A percentile compares a stretch with the other conserved stretches of the same genome.
phyloP scores from a whole-genome alignment of 2,113 vertebrate species.

The Heloderma charlesbogerti region DNA sequence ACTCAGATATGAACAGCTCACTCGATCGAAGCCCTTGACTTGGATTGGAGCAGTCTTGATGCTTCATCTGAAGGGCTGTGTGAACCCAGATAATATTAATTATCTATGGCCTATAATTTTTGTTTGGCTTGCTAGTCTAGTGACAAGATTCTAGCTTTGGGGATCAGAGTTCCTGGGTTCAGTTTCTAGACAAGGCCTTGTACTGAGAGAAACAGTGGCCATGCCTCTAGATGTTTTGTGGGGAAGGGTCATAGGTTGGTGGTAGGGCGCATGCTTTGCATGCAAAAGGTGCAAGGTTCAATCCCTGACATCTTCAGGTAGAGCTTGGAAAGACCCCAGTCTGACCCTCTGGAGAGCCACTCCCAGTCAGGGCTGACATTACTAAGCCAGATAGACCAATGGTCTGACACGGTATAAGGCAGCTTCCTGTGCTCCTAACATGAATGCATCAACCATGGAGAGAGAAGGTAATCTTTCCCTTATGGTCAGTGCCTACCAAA shows the following conservation, averaged over 20 bases:
- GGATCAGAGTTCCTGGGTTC: not conserved
- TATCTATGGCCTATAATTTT: no score
- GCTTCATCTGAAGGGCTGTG: not conserved
- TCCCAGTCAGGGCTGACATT: not conserved
- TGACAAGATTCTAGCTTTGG: not conserved
- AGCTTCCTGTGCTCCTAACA: not conserved
- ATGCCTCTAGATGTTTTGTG: not conserved
- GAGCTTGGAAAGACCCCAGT: not conserved
- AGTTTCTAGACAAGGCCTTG: not conserved
- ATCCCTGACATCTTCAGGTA: not conserved
- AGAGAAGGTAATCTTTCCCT: not conserved
- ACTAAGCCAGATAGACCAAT: not conserved
- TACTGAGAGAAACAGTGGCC: not conserved
- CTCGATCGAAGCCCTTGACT: not conserved
- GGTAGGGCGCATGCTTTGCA: not conserved
- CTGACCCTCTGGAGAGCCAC: not conserved
- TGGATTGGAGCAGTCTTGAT: not conserved
- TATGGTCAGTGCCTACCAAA: no score
- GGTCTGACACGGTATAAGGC: not conserved
- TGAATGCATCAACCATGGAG: no score
- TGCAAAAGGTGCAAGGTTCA: not conserved
- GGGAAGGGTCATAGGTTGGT: not conserved
- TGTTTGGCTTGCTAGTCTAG: not conserved
- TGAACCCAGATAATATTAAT: not conserved
- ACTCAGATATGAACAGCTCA: not conserved